These are phyloP conservation scores for Dipodomys stephensi DNA, from an alignment of 2,113 vertebrate genomes.

Conservation along the genomic window DNA sequence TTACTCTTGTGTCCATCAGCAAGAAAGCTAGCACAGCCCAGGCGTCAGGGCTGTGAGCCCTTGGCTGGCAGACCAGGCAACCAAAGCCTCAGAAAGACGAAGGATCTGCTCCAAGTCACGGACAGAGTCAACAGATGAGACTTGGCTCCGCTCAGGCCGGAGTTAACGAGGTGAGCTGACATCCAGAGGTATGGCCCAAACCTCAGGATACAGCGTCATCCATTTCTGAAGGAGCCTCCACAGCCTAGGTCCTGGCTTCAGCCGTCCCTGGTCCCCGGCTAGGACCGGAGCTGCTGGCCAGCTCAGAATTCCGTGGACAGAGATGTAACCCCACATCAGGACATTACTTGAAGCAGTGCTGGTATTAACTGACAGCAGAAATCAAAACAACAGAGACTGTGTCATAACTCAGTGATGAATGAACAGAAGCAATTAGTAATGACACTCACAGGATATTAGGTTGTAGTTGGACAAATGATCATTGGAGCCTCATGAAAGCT, in stretches of 20 bases:
- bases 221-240: neutral
- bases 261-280: neutral
- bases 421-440: conserved; percentile 56
- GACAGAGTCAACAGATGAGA: fast-evolving
- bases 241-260: fast-evolving
- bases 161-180: too few species aligned
- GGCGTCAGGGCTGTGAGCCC: neutral
- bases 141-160: fast-evolving
- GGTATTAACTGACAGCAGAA: conserved; percentile 15
- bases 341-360: neutral
- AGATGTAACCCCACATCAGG: neutral
- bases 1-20: fast-evolving
- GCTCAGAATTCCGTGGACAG: conserved; percentile 43
- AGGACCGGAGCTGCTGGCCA: conserved; percentile 53
- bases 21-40: neutral
- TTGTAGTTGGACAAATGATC: neutral
- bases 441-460: neutral
- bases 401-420: conserved; percentile 28
- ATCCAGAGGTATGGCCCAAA: too few species aligned
- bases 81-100: neutral
- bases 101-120: neutral
- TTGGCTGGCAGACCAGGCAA: neutral
- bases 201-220: too few species aligned
- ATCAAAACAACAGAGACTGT: neutral
- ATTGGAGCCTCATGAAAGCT: conserved; percentile 18